phyloP scores from a whole-genome alignment of 2,113 vertebrate genomes.

The Tupaia tana region DNA sequence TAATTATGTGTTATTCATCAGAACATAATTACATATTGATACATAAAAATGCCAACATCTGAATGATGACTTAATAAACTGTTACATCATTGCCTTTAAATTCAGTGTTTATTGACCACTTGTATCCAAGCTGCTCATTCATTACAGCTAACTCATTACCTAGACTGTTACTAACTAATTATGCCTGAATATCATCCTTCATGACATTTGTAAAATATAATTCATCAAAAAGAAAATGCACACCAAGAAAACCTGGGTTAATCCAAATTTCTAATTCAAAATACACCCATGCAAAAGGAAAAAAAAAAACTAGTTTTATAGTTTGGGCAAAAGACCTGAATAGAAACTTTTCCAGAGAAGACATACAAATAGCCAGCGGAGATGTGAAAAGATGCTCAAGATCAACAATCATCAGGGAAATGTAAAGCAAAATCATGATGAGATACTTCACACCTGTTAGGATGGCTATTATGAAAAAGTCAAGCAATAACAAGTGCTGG shows the following conservation, averaged over 20 bases:
- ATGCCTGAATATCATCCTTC: constrained; percentile 22
- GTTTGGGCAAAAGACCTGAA: neutral
- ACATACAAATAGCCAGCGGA: neutral
- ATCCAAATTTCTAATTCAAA: constrained; percentile 27
- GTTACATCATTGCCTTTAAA: constrained; percentile 33
- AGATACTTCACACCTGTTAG: neutral
- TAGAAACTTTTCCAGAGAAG: neutral
- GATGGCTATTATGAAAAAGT: neutral
- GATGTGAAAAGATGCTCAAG: neutral
- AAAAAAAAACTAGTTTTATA: neutral
- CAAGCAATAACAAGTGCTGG: neutral
- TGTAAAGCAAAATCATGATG: neutral
- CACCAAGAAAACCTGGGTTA: neutral
- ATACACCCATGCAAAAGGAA: neutral
- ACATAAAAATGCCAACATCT: constrained; percentile 28
- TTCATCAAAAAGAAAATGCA: constrained; percentile 21
- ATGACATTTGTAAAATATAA: constrained; percentile 31
- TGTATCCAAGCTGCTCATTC: constrained; percentile 22
- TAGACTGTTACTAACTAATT: neutral
- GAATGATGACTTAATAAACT: neutral
- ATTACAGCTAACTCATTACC: neutral
- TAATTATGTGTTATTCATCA: neutral
- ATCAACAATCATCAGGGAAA: neutral
- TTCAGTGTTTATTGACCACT: neutral
- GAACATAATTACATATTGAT: neutral